Evolutionary conservation across 2,113 vertebrate species (phyloP).

Genomic region (Baryphthengus martii): DNA sequence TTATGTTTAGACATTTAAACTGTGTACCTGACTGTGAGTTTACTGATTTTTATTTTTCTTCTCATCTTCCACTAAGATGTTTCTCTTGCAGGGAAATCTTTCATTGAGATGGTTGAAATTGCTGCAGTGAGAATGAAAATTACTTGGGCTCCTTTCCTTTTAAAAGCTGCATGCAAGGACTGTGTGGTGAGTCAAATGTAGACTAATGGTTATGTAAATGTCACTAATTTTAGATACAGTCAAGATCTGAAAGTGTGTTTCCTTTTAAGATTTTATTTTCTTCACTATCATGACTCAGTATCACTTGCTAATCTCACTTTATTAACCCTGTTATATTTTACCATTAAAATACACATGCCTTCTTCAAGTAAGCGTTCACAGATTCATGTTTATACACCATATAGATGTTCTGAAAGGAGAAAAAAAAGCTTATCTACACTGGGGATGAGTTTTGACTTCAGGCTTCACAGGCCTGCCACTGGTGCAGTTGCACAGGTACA

Average conservation of each 20-base stretch:
- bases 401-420: neutral
- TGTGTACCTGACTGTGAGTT: neutral
- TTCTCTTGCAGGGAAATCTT: slow-evolving; percentile 35
- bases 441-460: neutral
- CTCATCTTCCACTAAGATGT: neutral
- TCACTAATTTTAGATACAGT: slow-evolving; percentile 67
- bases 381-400: neutral
- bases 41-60: neutral
- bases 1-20: neutral
- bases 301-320: slow-evolving; percentile 58
- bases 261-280: slow-evolving; percentile 63
- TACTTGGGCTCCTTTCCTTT: slow-evolving; percentile 32
- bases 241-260: slow-evolving; percentile 64
- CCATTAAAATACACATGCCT: neutral
- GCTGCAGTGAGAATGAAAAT: slow-evolving; percentile 42
- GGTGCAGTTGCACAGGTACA: neutral
- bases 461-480: neutral
- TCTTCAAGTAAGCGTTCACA: neutral
- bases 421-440: neutral
- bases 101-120: slow-evolving; percentile 26
- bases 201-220: slow-evolving; percentile 70
- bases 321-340: slow-evolving; percentile 30
- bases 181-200: slow-evolving; percentile 65
- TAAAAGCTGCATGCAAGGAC: slow-evolving; percentile 38
- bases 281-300: slow-evolving; percentile 62